phyloP scores from a whole-genome alignment of 2,113 vertebrate genomes.

The Sceloporus tristichus region DNA sequence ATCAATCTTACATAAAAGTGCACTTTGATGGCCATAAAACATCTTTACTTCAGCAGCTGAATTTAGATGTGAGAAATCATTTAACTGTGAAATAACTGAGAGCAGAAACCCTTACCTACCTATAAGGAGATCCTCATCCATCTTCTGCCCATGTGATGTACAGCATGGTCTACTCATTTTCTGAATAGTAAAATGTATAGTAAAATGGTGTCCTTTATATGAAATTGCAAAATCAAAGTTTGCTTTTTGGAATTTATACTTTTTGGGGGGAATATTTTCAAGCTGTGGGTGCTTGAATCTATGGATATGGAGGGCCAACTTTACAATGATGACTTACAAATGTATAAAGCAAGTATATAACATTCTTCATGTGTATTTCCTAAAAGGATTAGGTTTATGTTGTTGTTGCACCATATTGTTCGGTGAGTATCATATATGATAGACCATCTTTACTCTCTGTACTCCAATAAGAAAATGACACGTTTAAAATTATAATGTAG shows the following conservation, averaged over 20 bases:
- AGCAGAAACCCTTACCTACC: neutral
- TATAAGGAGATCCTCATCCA: neutral
- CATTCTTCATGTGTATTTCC: neutral
- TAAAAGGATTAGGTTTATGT: neutral
- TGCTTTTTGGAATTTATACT: too few relatives aligned
- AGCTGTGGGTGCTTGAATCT: too few relatives aligned
- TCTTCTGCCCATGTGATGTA: neutral
- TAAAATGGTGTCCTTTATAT: too few relatives aligned
- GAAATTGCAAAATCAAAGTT: too few relatives aligned
- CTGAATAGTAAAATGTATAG: neutral
- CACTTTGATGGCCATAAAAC: neutral
- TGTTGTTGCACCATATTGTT: neutral
- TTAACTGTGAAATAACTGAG: neutral
- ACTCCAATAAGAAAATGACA: too few relatives aligned
- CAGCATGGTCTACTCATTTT: neutral
- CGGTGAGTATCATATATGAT: neutral
- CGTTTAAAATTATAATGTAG: neutral
- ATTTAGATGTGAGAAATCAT: neutral
- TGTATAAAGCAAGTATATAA: neutral
- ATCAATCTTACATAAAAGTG: neutral
- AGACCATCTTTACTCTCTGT: neutral
- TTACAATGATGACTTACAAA: neutral
- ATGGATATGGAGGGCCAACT: too few relatives aligned
- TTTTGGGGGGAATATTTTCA: too few relatives aligned
- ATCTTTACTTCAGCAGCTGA: neutral